Base-by-base conservation (phyloP, 2,113 vertebrate genomes). In the Gasterosteus aculeatus region DNA sequence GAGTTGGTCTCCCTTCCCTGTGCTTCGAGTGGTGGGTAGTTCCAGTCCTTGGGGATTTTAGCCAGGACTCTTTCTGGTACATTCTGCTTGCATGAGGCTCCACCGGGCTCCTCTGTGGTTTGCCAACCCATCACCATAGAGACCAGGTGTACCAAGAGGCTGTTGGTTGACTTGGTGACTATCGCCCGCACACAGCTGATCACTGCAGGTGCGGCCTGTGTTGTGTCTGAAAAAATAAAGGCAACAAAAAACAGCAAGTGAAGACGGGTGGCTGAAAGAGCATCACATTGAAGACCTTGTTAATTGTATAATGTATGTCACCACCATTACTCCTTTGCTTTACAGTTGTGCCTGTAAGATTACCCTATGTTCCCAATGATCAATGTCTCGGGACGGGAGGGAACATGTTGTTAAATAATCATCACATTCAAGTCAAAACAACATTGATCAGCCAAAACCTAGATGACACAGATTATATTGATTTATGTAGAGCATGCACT, bases 31-130 rank as follows among this genome's bases (percentile, higher is more conserved):
- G 94, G 85, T 31, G 77, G 82, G 59, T 96, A 98, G 88, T 95
- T 95, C 97, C 97, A 99, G 67, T 96, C 95, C 81, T 94, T 95
- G 1, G 98, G 97, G 80, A 98, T 86, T 12, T 95, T 97, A 58
- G 93, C 91, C 58, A 95, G 87, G 73, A 99, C 82, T 62, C 77
- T 83, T 79, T 95, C 94, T 44, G 95, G 95, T 85, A 96, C 39
- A 35, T 74, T 87, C 63, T 75, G 88, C 72, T 91, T 94, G 67
- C 91, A 90, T 33, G 85, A 83, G 63, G 81, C 86, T 2, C 83
- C 90, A 64, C 89, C 80, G 14, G 59, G 85, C 75, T 93, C 93
- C 73, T 95, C 94, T 22, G 75, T 75, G 44, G 89, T 86, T 72
- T 95, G 95, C 91, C 92, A 93, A 1, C 85, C 90, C 71, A 80